Conservation (phyloP, 2,113 vertebrate species). For the Caretta caretta region DNA sequence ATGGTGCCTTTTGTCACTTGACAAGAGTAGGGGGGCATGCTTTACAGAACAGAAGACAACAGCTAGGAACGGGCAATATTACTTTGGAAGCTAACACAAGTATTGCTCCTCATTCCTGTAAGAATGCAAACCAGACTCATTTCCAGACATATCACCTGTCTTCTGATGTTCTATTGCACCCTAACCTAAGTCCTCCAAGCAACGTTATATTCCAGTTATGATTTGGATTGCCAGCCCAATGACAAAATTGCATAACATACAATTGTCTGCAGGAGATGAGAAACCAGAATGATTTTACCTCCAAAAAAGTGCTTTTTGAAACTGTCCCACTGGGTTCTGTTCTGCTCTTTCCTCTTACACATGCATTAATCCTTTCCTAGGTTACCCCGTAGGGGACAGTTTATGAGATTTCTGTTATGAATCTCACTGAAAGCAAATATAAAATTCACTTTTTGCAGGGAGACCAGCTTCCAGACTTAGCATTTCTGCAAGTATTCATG, state of each 20-base stretch:
- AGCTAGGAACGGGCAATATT: not conserved
- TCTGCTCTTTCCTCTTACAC: not conserved
- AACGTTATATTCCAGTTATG: not conserved
- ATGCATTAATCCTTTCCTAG: fast-evolving
- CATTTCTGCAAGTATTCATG: not conserved
- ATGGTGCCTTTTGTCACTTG: not conserved
- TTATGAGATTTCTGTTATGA: fast-evolving
- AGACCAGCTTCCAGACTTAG: fast-evolving
- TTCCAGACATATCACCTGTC: fast-evolving
- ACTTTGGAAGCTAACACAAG: not conserved
- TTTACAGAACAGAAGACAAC: not conserved
- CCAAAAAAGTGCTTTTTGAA: not conserved
- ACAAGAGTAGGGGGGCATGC: not conserved
- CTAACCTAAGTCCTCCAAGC: not conserved
- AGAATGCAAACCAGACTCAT: not conserved
- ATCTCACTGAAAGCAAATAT: fast-evolving
- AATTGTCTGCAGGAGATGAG: not conserved
- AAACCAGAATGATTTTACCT: not conserved
- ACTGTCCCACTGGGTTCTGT: not conserved
- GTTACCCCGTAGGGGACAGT: fast-evolving
- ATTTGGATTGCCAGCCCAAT: fast-evolving
- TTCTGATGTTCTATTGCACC: fast-evolving
- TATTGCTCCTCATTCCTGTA: not conserved
- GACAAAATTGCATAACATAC: fast-evolving
- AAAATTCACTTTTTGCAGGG: fast-evolving